phyloP scores from a whole-genome alignment of 2,888 invertebrate species.

The Crepidodera aurea region DNA sequence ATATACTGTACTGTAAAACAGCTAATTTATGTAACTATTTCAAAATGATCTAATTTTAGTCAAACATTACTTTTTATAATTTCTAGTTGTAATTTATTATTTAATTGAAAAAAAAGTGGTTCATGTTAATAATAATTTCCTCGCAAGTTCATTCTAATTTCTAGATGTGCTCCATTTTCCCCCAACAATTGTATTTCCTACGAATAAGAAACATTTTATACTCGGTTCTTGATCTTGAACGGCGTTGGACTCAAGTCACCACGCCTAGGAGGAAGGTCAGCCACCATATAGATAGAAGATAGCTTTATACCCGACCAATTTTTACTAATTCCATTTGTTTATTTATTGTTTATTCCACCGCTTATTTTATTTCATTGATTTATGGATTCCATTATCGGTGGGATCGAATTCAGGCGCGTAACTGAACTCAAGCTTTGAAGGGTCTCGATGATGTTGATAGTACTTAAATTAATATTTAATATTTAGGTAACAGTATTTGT shows the following conservation, averaged over 20 bases:
- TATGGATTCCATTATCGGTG: neutral
- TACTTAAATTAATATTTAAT: too few species aligned
- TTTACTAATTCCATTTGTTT: constrained; percentile 15
- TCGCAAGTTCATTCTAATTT: too few species aligned
- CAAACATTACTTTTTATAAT: too few species aligned
- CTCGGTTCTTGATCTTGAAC: constrained; percentile 37
- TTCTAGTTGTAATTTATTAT: too few species aligned
- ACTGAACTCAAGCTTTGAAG: neutral
- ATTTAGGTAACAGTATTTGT: too few species aligned
- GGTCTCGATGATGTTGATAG: too few species aligned
- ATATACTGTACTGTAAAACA: too few species aligned
- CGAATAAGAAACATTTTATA: constrained; percentile 18
- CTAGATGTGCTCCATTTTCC: neutral
- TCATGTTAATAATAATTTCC: too few species aligned
- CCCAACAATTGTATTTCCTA: constrained; percentile 16
- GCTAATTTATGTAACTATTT: too few species aligned
- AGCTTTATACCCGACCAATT: constrained; percentile 20
- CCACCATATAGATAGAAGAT: neutral
- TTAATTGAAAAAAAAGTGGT: too few species aligned
- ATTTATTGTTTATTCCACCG: neutral
- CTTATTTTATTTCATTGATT: neutral
- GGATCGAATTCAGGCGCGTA: neutral
- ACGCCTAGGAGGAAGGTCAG: constrained; percentile 39
- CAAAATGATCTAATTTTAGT: too few species aligned
- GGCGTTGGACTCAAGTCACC: constrained; percentile 6